Evolutionary conservation across 2,888 invertebrate species (phyloP).

Genomic region (Alentia gelatinosa): DNA sequence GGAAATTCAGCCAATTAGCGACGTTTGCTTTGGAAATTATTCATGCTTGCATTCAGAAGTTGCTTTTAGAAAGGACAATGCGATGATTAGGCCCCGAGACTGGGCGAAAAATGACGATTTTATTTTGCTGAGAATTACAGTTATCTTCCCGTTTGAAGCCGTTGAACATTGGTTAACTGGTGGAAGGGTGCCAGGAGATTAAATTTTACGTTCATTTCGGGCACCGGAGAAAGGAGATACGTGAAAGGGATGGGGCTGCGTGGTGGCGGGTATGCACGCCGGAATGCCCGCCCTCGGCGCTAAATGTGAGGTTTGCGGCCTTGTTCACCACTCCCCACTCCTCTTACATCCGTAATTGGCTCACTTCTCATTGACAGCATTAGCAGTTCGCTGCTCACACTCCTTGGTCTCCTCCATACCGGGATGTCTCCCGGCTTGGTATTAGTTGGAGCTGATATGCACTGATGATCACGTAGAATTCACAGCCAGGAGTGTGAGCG

Average conservation of each 20-base stretch:
- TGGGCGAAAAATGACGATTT: background rate
- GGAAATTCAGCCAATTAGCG: constrained; percentile 42
- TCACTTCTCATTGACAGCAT: background rate
- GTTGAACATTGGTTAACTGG: constrained; percentile 17
- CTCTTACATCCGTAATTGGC: background rate
- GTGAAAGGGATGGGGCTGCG: background rate
- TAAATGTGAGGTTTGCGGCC: background rate
- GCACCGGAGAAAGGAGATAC: background rate
- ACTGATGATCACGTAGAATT: too few relatives aligned
- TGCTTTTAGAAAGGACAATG: constrained; percentile 45
- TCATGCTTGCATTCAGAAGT: constrained; percentile 50
- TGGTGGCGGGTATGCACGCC: background rate
- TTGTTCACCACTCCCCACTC: background rate
- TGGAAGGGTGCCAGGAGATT: background rate
- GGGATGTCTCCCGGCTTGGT: too few relatives aligned
- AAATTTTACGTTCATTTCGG: background rate
- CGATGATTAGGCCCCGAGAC: constrained; percentile 30
- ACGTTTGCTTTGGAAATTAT: constrained; percentile 51
- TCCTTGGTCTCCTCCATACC: background rate
- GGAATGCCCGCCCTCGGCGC: background rate
- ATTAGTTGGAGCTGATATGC: too few relatives aligned
- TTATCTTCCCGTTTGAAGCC: background rate
- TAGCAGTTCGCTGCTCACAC: background rate
- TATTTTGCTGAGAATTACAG: background rate
- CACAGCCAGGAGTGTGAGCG: too few relatives aligned